Evolutionary conservation across 30 jellyfish, hydroid and myxozoan genomes (phyloP), one percentile per base, ranked within the genome.

Genomic region (Aurelia aurita complex sp. Pacific): DNA sequence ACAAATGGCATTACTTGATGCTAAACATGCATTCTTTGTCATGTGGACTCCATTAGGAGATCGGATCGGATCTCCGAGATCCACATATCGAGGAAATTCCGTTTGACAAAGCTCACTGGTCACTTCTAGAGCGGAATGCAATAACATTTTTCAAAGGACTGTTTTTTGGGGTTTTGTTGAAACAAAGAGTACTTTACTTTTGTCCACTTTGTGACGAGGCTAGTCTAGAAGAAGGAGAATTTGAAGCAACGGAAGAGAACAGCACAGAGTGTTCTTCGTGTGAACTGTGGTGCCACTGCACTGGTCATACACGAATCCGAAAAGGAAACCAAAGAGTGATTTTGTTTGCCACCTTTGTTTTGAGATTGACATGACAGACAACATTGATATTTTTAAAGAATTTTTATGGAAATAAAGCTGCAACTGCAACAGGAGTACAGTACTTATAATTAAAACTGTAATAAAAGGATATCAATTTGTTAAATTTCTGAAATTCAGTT

Each of bases 151-250:
- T 66, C 69, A 60, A 80, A 69, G 17, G 23, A n/a, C 77, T 69
- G 64, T 84, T 88, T 62, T 33, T 60, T 18, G 73, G 53, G 23
- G 86, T 79, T 52, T 29, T 88, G 36, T 36, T 70, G 6, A 84
- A 19, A 33, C 5, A 80, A 60, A 38, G 72, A 42, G 94, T 86
- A 54, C 17, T 88, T 53, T 8, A 29, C 29, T 79, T 62, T n/a
- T 88, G 97, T 81, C 85, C 89, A 4, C 13, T 54, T 13, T 88
- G 97, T 81, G 97, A 88, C 32, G 69, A 81, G 43, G 83, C 46
- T 17, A 35, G 76, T 12, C 54, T 60, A n/a, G 53, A 23, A 43
- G 74, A 86, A 64, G 18, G 67, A 19, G 96, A 86, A n/a, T 23
- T 23, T 23, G 65, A 23, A 23, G 29, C 29, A 16, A 15, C n/a